Percentiles rank a stretch among this genome's conserved stretches.
Conservation (phyloP, 2,797 vertebrate genomes). For the Tiaroga cobitis region DNA sequence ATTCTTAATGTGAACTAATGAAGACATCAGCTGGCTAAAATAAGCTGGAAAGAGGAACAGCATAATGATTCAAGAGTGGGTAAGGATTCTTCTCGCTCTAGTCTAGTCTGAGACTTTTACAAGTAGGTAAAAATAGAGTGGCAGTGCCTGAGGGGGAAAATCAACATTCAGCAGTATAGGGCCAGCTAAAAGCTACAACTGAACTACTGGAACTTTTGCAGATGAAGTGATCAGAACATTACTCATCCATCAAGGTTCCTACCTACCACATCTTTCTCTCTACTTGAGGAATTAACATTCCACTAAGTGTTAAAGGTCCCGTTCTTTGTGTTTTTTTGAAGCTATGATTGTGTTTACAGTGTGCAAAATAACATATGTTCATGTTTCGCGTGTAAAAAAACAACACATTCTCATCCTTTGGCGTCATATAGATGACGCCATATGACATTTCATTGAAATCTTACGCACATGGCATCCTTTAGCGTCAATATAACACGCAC, state of each 20-base stretch:
- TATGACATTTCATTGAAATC: too few relatives aligned
- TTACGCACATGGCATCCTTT: too few relatives aligned
- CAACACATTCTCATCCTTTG: too few relatives aligned
- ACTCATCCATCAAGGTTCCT: not conserved
- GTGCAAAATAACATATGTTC: too few relatives aligned
- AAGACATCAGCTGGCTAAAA: conserved; percentile 27
- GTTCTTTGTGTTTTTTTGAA: too few relatives aligned
- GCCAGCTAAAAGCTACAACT: not conserved
- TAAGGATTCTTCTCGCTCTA: not conserved
- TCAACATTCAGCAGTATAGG: not conserved
- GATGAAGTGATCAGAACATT: not conserved
- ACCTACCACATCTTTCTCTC: not conserved
- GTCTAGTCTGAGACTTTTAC: conserved; percentile 1
- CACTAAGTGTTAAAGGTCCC: not conserved
- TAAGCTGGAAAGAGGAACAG: conserved; percentile 6
- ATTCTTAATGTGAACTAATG: conserved; percentile 36
- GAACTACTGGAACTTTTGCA: not conserved
- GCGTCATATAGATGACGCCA: too few relatives aligned
- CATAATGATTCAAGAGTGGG: not conserved
- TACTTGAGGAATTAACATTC: not conserved
- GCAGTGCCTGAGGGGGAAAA: not conserved
- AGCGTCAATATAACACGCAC: too few relatives aligned
- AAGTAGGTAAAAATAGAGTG: conserved; percentile 18
- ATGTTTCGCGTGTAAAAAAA: too few relatives aligned
- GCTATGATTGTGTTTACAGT: too few relatives aligned